Evolutionary conservation across 1,140 invertebrate genomes (phyloP), one percentile per base, ranked within the genome.

Genomic region (Leptinotarsa defecta): DNA sequence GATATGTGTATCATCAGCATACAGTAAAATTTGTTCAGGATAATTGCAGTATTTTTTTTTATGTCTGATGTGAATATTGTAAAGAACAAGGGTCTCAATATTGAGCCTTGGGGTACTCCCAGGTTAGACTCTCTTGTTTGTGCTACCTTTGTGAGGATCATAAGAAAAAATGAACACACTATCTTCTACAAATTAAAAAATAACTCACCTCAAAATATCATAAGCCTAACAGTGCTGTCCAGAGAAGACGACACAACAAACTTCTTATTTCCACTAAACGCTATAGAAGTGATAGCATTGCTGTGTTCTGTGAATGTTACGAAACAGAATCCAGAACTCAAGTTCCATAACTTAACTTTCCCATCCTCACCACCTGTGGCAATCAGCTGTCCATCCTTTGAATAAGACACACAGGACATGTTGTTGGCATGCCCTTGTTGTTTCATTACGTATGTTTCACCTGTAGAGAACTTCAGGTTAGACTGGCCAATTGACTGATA

Each of bases 301-400:
- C 91, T 91, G 85, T 99, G 98, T 79, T 99, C 96, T 72, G 86
- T 90, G 84, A 99, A 99, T 1, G 97, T 99, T 0, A 98, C 93
- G 83, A 96, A 95, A 87, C 97, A 98, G 86, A 98, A 98, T 1
- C 96, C 95, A 76, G 90, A 93, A 49, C 88, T 87, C 0, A 93
- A 92, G 82, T 97, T 98, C 98, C 98, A 99, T 13, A 99, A 86
- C 87, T 99, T 99, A 0, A 99, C 93, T 88, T 98, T 99, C 1
- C 95, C 96, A 87, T 99, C 97, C 81, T 96, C 93, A 0, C 96
- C 96, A 11, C 98, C 98, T 0, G 96, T 98, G 0, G 92, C 95
- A 64, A 99, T 90, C 79, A 93, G 92, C 78, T 94, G 91, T 0
- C 96, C 97, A 87, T 99, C 96, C 0, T 93, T 91, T 0, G 96